Base-by-base conservation (phyloP, 2,888 invertebrate species). In the Hemithea aestivaria region DNA sequence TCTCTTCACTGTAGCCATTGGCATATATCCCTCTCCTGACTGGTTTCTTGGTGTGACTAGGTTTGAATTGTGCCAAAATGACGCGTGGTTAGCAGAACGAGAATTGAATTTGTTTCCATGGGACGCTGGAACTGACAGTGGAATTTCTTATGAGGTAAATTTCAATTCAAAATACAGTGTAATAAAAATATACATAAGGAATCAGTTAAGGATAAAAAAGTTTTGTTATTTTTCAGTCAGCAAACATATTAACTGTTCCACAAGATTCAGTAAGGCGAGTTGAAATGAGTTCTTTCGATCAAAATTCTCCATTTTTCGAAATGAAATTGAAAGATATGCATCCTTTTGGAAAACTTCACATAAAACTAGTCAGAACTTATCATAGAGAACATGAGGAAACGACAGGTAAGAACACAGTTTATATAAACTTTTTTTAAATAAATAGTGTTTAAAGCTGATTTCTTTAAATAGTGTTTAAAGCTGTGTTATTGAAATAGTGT, bases 101-200 rank as follows among this genome's bases (percentile, higher is more conserved):
- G 91, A 92, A 32, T 88, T 98, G 16, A 95, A 97, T 75, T 87
- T 99, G 9, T 96, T 91, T 68, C 98, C 98, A 0, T 97, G 95
- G 90, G 99, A 99, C 79, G 97, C 97, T 23, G 99, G 99, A 1
- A 98, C 98, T 1, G 98, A 98, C 62, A 91, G 91, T 60, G 99
- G 99, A 1, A 91, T 97, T 3, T 93, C 94, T 1, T 99, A 98
- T 66, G 93, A 94, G 92, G 95, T 48, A 26, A 37, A 10, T 7
- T 4, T 16, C 2, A 16, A 16, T 16, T n/a, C n/a, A n/a, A n/a
- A n/a, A n/a, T n/a, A n/a, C n/a, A n/a, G n/a, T n/a, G n/a, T n/a
- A n/a, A n/a, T n/a, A n/a, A n/a, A n/a, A n/a, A n/a, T n/a, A n/a
- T n/a, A n/a, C n/a, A n/a, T n/a, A n/a, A n/a, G n/a, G n/a, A n/a